These are phyloP conservation scores for Atrina japonica DNA, from an alignment of 2,888 invertebrate species.

Conservation along the genomic window DNA sequence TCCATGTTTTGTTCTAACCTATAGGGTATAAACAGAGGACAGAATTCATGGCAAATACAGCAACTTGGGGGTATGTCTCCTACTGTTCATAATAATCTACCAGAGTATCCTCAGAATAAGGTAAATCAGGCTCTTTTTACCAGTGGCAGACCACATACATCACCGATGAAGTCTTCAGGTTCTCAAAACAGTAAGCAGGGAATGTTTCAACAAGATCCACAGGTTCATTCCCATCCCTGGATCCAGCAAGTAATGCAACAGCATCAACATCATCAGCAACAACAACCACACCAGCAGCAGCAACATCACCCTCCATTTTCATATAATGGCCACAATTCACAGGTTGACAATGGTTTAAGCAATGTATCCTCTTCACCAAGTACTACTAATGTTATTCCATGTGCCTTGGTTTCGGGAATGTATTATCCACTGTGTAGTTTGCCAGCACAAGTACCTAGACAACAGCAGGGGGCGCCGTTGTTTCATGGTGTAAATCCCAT, in stretches of 20 bases:
- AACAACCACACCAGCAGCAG: conserved; percentile 1
- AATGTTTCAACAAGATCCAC: conserved; percentile 3
- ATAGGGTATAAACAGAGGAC: too few relatives aligned
- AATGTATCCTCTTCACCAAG: neutral
- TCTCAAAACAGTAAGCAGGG: neutral
- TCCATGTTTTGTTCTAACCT: too few relatives aligned
- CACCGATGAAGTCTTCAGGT: too few relatives aligned
- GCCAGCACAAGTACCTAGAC: neutral
- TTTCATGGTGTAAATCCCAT: conserved; percentile 9
- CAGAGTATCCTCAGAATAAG: too few relatives aligned
- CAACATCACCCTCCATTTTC: conserved; percentile 1
- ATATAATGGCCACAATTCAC: conserved; percentile 5
- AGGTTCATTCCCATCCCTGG: conserved; percentile 20
- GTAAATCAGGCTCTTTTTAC: too few relatives aligned
- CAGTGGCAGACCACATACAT: too few relatives aligned
- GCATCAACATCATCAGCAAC: conserved; percentile 2
- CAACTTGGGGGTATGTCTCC: too few relatives aligned
- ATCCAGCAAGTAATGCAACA: conserved; percentile 12
- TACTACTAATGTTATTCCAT: too few relatives aligned
- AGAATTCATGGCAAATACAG: too few relatives aligned
- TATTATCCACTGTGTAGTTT: too few relatives aligned
- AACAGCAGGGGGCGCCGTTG: conserved; percentile 19
- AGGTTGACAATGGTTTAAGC: conserved; percentile 3
- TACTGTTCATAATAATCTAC: too few relatives aligned
- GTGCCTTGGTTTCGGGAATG: too few relatives aligned